phyloP scores from a whole-genome alignment of 2,797 vertebrate species.

The Oreochromis grahami region DNA sequence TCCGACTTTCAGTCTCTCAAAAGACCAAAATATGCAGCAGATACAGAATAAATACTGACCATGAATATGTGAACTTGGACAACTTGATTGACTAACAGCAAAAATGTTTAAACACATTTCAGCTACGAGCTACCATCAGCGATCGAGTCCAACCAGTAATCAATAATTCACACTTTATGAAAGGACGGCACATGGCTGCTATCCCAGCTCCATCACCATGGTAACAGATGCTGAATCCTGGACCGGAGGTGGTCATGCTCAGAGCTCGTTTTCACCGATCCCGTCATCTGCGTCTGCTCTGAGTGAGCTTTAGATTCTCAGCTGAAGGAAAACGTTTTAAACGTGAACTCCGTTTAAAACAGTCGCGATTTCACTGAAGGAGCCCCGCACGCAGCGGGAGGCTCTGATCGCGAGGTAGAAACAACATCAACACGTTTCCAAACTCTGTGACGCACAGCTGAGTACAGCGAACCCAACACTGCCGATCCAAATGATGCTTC shows the following conservation, averaged over 20 bases:
- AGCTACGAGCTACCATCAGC: not conserved
- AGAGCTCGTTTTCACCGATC: not conserved
- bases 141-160: not conserved
- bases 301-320: not conserved
- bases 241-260: rapidly evolving
- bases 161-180: not conserved
- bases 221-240: not conserved
- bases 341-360: not conserved
- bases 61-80: rapidly evolving
- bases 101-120: not conserved
- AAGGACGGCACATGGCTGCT: not conserved
- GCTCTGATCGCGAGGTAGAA: rapidly evolving
- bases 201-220: not conserved
- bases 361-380: rapidly evolving
- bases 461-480: not conserved
- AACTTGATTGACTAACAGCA: not conserved
- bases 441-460: not conserved
- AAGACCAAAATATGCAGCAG: not conserved
- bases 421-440: rapidly evolving
- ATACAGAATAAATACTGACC: rapidly evolving
- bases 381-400: rapidly evolving
- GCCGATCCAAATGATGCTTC: not conserved
- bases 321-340: not conserved
- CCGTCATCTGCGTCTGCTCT: not conserved
- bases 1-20: rapidly evolving